phyloP scores from a whole-genome alignment of 2,888 invertebrate species.

The Prosapia bicincta region DNA sequence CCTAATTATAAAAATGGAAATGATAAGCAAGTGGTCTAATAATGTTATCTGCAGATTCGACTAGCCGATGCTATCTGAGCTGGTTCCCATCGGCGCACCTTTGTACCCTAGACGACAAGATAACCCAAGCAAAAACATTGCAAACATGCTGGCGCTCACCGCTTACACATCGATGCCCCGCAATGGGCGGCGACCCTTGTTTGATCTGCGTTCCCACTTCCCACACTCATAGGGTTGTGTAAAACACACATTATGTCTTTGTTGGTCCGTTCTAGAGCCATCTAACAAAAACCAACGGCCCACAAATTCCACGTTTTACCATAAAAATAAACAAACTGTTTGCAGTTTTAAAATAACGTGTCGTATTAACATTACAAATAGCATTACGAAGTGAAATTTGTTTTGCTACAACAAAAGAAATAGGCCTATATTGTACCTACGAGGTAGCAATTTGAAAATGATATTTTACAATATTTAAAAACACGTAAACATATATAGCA shows the following conservation, averaged over 20 bases:
- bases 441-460: no score
- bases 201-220: not conserved
- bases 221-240: not conserved
- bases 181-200: not conserved
- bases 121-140: constrained; percentile 26
- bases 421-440: no score
- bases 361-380: no score
- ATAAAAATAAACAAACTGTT: no score
- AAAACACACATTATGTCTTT: not conserved
- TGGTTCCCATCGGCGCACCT: constrained; percentile 3
- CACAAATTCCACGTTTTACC: not conserved
- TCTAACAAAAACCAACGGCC: not conserved
- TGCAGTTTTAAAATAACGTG: no score
- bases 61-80: not conserved
- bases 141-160: constrained; percentile 9
- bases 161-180: not conserved
- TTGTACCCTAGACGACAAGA: constrained; percentile 13
- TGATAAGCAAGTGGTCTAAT: no score
- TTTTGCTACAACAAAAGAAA: no score
- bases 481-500: no score
- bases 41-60: no score
- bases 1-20: no score
- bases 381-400: no score
- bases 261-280: not conserved
- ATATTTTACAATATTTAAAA: no score